Percentiles rank a stretch among this genome's conserved stretches.
These are phyloP conservation scores for Cephalophus harveyi DNA, from an alignment of 2,113 vertebrate genomes.

Conservation along the genomic window DNA sequence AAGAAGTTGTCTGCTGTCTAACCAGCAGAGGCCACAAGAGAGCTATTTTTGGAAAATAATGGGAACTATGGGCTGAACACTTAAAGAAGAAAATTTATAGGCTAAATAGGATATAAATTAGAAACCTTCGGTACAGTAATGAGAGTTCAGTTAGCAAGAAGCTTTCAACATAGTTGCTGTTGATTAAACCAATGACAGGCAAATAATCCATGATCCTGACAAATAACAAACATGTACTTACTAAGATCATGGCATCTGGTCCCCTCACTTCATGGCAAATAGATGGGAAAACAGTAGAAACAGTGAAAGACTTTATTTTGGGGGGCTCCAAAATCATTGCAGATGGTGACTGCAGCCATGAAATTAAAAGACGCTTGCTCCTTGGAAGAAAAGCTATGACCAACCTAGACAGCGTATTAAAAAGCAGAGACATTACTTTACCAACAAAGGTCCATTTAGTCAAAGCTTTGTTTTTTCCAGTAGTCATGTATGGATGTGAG, in stretches of 20 bases:
- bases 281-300: not conserved
- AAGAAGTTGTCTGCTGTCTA: not conserved
- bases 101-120: not conserved
- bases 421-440: not conserved
- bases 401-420: not conserved
- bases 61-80: not conserved
- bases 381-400: not conserved
- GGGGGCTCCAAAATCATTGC: not conserved
- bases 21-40: constrained; percentile 69
- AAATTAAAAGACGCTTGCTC: not conserved
- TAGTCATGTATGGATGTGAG: not conserved
- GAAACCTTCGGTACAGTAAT: not conserved
- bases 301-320: not conserved
- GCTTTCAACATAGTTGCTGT: not conserved
- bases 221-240: not conserved
- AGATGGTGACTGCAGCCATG: not conserved
- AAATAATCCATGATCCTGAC: not conserved
- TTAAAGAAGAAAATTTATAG: not conserved
- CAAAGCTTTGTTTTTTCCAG: not conserved
- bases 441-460: not conserved
- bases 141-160: not conserved
- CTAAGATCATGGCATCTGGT: not conserved
- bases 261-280: not conserved
- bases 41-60: constrained; percentile 25
- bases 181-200: not conserved